Conservation (phyloP, 2,113 vertebrate genomes). For the Pholis gunnellus region DNA sequence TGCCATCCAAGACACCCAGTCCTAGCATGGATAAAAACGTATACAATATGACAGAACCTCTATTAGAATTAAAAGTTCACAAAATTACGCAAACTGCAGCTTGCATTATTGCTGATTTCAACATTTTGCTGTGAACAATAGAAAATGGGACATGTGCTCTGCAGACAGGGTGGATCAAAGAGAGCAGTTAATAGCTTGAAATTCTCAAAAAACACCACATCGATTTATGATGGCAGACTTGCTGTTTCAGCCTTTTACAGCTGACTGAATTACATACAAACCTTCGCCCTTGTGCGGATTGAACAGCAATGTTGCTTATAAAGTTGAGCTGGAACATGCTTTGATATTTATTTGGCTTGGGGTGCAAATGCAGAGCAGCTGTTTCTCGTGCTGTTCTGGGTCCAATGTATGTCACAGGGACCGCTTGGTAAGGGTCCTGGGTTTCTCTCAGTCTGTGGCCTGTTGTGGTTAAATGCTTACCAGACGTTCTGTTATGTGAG, state of each 20-base stretch:
- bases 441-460: conserved; percentile 28
- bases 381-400: conserved; percentile 62
- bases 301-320: conserved; percentile 41
- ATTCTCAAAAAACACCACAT: conserved; percentile 24
- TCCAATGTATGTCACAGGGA: conserved; percentile 50
- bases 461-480: conserved; percentile 15
- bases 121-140: conserved; percentile 37
- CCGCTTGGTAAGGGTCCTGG: neutral
- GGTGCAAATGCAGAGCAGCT: conserved; percentile 73
- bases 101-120: conserved; percentile 26
- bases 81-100: neutral
- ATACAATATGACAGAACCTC: conserved; percentile 31
- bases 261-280: conserved; percentile 55
- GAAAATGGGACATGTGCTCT: conserved; percentile 50
- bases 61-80: neutral
- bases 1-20: neutral
- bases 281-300: conserved; percentile 6
- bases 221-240: conserved; percentile 59
- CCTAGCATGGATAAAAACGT: neutral
- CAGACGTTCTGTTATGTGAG: conserved; percentile 17
- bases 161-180: conserved; percentile 69
- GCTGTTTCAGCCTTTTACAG: conserved; percentile 54
- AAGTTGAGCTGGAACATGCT: conserved; percentile 51
- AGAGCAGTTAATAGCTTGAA: conserved; percentile 29
- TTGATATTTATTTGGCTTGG: conserved; percentile 64